Evolutionary conservation across 2,888 invertebrate species (phyloP).

Genomic region (Habroteleia sp.): DNA sequence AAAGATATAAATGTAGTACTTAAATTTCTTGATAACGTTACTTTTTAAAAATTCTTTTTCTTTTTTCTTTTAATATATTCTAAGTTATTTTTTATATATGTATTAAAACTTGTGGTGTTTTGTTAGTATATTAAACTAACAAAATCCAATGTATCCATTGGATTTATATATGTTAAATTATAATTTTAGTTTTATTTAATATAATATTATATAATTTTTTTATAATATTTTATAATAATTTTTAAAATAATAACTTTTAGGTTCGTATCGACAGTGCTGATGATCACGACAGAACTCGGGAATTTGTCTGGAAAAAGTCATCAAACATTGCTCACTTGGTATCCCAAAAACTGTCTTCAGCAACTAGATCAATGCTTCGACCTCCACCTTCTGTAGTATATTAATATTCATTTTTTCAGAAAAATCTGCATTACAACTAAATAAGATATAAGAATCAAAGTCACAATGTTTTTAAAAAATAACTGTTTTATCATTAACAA

Average conservation of each 20-base stretch:
- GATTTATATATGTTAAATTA: too few relatives aligned
- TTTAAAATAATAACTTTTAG: slow-evolving; percentile 82
- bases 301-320: slow-evolving; percentile 91
- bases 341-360: slow-evolving; percentile 88
- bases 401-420: slow-evolving; percentile 6
- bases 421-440: not conserved
- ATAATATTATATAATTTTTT: not conserved
- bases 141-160: too few relatives aligned
- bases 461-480: too few relatives aligned
- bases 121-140: too few relatives aligned
- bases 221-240: slow-evolving; percentile 1
- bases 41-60: too few relatives aligned
- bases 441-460: slow-evolving; percentile 39
- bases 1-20: too few relatives aligned
- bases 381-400: slow-evolving; percentile 79
- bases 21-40: too few relatives aligned
- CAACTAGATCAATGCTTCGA: slow-evolving; percentile 84
- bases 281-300: slow-evolving; percentile 91
- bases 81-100: too few relatives aligned
- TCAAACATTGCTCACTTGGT: slow-evolving; percentile 92
- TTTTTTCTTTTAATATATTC: too few relatives aligned
- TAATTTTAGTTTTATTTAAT: too few relatives aligned
- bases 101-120: too few relatives aligned
- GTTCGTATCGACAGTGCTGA: slow-evolving; percentile 91
- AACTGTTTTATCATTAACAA: too few relatives aligned